These are phyloP conservation scores for Carabus problematicus DNA, from an alignment of 2,888 invertebrate genomes.

Conservation along the genomic window DNA sequence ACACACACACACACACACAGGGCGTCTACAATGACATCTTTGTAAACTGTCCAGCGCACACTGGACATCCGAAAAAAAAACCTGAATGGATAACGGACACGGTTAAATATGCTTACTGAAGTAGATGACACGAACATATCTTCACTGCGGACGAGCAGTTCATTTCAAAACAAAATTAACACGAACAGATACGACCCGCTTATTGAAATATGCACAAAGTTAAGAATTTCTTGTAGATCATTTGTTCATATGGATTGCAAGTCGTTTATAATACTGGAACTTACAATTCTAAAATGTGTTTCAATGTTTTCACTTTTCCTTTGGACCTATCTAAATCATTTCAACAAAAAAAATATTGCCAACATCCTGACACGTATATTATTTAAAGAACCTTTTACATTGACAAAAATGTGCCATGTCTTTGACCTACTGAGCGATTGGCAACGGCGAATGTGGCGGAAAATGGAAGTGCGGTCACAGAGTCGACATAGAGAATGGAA, in stretches of 20 bases:
- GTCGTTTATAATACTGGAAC: too few species aligned
- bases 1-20: background rate
- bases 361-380: constrained; percentile 27
- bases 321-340: constrained; percentile 25
- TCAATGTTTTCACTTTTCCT: constrained; percentile 20
- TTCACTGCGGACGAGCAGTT: constrained; percentile 1
- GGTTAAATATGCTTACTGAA: background rate
- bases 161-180: too few species aligned
- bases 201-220: too few species aligned
- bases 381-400: constrained; percentile 31
- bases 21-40: constrained; percentile 16
- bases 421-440: background rate
- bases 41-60: constrained; percentile 23
- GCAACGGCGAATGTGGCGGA: background rate
- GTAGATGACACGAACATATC: background rate
- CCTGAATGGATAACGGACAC: constrained; percentile 11
- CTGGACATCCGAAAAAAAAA: constrained; percentile 14
- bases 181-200: too few species aligned
- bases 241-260: too few species aligned
- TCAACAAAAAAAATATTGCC: constrained; percentile 24
- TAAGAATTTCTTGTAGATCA: too few species aligned
- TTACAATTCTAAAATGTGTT: background rate
- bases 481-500: background rate
- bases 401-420: background rate
- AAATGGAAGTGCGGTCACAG: constrained; percentile 10